phyloP scores from a whole-genome alignment of 1,140 invertebrate genomes.

The Meloidogyne floridensis region DNA sequence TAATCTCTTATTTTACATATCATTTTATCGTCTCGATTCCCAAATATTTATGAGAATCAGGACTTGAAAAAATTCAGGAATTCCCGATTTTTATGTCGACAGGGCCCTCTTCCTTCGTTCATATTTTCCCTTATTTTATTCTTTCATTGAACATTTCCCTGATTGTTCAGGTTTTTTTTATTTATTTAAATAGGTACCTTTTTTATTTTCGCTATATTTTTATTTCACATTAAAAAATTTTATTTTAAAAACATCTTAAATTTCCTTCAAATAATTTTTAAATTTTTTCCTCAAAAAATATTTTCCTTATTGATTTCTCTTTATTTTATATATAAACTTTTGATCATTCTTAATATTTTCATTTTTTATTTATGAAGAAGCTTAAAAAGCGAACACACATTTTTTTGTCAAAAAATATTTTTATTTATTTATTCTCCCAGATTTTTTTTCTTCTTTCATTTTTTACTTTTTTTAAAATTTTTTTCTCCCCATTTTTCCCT shows the following conservation, averaged over 20 bases:
- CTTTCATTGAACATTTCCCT: too few relatives aligned
- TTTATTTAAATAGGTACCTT: too few relatives aligned
- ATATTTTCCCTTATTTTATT: too few relatives aligned
- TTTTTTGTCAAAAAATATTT: background rate
- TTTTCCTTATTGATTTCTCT: background rate
- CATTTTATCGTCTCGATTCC: too few relatives aligned
- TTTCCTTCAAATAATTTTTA: background rate
- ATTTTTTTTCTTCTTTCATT: background rate
- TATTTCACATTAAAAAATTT: background rate
- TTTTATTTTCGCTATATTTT: too few relatives aligned
- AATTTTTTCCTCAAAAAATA: background rate
- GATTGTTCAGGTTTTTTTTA: too few relatives aligned
- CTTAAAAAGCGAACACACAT: background rate
- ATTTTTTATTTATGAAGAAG: background rate
- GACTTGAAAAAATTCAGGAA: too few relatives aligned
- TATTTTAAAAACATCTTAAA: background rate
- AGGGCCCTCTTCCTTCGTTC: too few relatives aligned
- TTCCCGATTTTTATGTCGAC: too few relatives aligned
- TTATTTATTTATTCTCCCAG: background rate
- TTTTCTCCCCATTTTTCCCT: background rate
- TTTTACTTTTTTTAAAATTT: too few relatives aligned
- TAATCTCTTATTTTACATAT: too few relatives aligned
- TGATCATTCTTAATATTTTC: background rate
- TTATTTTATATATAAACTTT: background rate
- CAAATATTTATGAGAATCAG: too few relatives aligned